A percentile compares a stretch with the other conserved stretches of the same genome.
Evolutionary conservation across 2,113 vertebrate genomes (phyloP).

Genomic region (Meriones unguiculatus): DNA sequence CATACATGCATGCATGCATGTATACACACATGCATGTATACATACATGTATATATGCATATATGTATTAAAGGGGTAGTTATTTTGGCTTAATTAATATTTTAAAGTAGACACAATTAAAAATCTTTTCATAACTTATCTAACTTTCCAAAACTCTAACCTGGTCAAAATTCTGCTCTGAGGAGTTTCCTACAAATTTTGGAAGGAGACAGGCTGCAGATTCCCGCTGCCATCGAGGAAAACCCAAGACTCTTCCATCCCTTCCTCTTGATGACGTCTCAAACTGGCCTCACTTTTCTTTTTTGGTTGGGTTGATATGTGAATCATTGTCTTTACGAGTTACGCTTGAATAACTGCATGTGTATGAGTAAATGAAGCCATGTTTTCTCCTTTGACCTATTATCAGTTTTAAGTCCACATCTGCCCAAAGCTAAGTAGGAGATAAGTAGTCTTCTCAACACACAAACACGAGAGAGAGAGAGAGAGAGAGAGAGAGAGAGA

Average conservation of each 20-base stretch:
- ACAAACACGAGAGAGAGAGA: too few relatives aligned
- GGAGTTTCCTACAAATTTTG: constrained; percentile 12
- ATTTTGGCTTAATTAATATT: constrained; percentile 12
- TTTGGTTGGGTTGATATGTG: not conserved
- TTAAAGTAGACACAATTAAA: not conserved
- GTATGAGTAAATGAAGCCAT: not conserved
- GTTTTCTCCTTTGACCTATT: not conserved
- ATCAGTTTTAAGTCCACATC: not conserved
- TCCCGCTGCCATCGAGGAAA: not conserved
- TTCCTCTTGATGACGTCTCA: not conserved
- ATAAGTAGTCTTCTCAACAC: not conserved
- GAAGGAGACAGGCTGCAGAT: not conserved
- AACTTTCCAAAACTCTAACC: not conserved
- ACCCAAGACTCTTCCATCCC: not conserved
- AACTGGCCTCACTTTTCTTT: not conserved
- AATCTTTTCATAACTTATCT: constrained; percentile 24
- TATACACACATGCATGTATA: not conserved
- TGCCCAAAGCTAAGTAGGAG: not conserved
- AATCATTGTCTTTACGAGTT: not conserved
- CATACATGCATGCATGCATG: not conserved
- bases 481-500: not conserved
- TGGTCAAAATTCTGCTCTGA: not conserved
- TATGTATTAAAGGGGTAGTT: not conserved
- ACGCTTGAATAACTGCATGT: not conserved
- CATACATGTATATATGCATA: not conserved